Base-by-base conservation (phyloP, 2,888 invertebrate species). In the Orthonychiurus folsomi region DNA sequence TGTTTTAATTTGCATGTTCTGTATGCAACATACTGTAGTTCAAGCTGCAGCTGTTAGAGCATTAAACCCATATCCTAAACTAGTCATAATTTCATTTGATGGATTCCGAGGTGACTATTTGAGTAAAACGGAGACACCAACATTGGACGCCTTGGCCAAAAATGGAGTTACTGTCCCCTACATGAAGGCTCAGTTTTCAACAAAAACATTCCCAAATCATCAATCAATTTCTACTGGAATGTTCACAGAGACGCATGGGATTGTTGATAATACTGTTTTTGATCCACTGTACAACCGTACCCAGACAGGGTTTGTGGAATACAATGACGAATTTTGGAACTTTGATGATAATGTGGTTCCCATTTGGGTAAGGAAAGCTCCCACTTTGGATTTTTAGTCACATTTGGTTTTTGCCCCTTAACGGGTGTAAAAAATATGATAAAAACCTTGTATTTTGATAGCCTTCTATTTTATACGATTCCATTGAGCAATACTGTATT, bases 51-150 rank as follows among this genome's bases (percentile, higher is more conserved):
- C n/a, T n/a, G n/a, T n/a, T n/a, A n/a, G n/a, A 25, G 52, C 52
- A n/a, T 23, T 57, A 12, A 57, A 57, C 9, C 62, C 66, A 47
- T 66, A 70, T 59, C 67, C 68, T 0, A 60, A 69, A n/a, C 27
- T 70, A 9, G 54, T 86, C 27, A 76, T 86, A 18, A 79, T 86
- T n/a, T 86, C 86, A 0, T 84, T 84, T 73, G 87, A 88, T 78
- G 87, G 84, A 23, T 87, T 87, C 74, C 79, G 86, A 66, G 82
- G 83, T 74, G 83, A 86, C 74, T 87, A 85, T 73, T 79, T 86
- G 61, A 74, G 81, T 1, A 79, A 81, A 69, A 54, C 66, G 2
- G 59, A 59, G 15, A 83, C 85, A 1, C 83, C 85, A 0, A 81
- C 80, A 69, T 79, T 87, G 77, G 78, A 81, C 55, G 75, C 76